Evolutionary conservation across 2,888 invertebrate genomes (phyloP).

Genomic region (Polydrusus tereticollis): DNA sequence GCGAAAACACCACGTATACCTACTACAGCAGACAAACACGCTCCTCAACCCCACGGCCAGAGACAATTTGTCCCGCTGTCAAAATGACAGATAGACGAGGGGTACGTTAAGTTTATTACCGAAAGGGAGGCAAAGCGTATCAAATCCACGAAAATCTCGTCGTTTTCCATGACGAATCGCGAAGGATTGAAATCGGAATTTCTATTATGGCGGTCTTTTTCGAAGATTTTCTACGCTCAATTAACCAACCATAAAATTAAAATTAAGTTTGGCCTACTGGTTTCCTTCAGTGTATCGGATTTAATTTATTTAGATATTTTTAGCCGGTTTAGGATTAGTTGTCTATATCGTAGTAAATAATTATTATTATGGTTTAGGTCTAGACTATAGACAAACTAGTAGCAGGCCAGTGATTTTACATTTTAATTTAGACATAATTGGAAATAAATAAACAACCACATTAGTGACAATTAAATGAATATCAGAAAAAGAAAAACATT

Average conservation of each 20-base stretch:
- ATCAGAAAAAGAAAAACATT: no score
- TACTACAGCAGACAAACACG: background rate
- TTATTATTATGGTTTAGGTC: background rate
- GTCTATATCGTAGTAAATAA: background rate
- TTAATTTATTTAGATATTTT: background rate
- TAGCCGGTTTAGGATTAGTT: background rate
- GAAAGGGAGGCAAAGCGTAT: slow-evolving; percentile 16
- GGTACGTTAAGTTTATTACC: slow-evolving; percentile 38
- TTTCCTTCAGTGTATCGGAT: background rate
- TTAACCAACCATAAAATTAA: slow-evolving; percentile 27
- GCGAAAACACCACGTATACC: background rate
- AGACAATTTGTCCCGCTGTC: slow-evolving; percentile 43
- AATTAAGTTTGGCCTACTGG: slow-evolving; percentile 29
- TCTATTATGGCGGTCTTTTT: background rate
- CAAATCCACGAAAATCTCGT: slow-evolving; percentile 35
- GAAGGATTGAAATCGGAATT: slow-evolving; percentile 8
- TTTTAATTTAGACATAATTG: no score
- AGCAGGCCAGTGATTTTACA: no score
- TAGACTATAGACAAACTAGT: background rate
- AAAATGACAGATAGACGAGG: slow-evolving; percentile 42
- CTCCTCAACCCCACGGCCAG: background rate
- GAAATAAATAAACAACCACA: no score
- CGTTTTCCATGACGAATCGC: slow-evolving; percentile 34
- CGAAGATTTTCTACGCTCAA: slow-evolving; percentile 23
- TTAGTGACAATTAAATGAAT: no score